Conservation (phyloP, 2,113 vertebrate species). For the Gopherus evgoodei region DNA sequence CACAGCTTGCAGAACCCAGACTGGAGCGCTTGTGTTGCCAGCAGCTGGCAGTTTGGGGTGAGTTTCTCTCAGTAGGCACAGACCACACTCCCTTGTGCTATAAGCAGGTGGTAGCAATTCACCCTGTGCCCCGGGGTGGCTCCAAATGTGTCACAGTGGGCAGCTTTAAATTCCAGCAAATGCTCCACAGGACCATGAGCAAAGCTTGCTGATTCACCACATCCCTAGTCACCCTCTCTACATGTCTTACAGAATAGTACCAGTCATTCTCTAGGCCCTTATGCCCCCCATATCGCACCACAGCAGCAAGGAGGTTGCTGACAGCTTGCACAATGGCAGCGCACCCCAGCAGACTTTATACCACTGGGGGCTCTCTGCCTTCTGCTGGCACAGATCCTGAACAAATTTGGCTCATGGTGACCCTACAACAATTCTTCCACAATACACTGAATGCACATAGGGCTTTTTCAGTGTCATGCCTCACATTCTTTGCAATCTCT, state of each 20-base stretch:
- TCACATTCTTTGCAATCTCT: background rate
- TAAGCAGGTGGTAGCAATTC: background rate
- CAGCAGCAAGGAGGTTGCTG: background rate
- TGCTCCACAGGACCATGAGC: background rate
- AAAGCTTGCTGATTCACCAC: background rate
- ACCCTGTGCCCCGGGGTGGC: background rate
- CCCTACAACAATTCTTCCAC: background rate
- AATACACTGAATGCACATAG: background rate
- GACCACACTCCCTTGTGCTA: background rate
- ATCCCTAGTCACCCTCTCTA: background rate
- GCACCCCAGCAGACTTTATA: background rate
- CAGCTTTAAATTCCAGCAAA: background rate
- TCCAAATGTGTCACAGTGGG: background rate
- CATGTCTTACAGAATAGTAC: background rate
- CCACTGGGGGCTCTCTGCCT: background rate
- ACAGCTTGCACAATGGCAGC: background rate
- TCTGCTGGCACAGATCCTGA: background rate
- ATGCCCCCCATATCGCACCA: background rate
- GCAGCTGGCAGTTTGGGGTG: background rate
- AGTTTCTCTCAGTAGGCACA: background rate
- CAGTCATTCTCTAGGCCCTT: no score
- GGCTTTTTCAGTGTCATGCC: background rate
- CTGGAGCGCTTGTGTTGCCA: background rate
- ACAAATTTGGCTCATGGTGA: background rate
- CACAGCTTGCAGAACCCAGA: background rate